A percentile compares a stretch with the other conserved stretches of the same genome.
phyloP scores from a whole-genome alignment of 1,140 invertebrate genomes.

The Drosophila sturtevanti region DNA sequence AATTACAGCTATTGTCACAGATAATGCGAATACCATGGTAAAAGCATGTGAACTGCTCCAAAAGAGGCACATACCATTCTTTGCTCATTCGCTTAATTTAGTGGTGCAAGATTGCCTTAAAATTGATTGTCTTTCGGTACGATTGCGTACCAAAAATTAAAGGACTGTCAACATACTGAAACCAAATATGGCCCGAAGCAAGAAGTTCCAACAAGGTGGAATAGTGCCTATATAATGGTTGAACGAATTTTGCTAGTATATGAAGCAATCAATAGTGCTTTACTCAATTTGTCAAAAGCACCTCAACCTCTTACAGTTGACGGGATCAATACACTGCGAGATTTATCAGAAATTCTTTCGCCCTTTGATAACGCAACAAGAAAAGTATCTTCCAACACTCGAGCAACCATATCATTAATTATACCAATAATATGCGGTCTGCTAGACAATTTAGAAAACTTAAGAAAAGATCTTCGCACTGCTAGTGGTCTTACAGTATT shows the following conservation, averaged over 20 bases:
- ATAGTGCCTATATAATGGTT: background rate
- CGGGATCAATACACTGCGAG: background rate
- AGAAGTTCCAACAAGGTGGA: background rate
- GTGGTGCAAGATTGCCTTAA: too few relatives aligned
- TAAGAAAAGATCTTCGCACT: background rate
- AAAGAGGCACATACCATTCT: too few relatives aligned
- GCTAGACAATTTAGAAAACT: background rate
- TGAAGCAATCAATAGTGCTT: background rate
- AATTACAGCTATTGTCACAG: too few relatives aligned
- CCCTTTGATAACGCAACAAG: slow-evolving; percentile 2
- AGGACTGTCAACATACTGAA: background rate
- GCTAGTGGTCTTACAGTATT: background rate
- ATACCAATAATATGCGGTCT: background rate
- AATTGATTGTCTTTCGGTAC: too few relatives aligned
- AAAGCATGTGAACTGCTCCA: too few relatives aligned
- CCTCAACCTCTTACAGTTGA: background rate
- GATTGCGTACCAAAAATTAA: background rate
- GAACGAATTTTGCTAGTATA: background rate
- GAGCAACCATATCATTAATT: background rate
- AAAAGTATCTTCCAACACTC: background rate
- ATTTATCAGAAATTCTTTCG: slow-evolving; percentile 1
- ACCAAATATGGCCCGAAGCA: background rate
- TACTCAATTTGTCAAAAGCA: background rate
- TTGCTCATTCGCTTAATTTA: too few relatives aligned
- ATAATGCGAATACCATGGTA: too few relatives aligned